Base-by-base conservation (phyloP, 2,797 vertebrate genomes). In the Cheirogaleus major region DNA sequence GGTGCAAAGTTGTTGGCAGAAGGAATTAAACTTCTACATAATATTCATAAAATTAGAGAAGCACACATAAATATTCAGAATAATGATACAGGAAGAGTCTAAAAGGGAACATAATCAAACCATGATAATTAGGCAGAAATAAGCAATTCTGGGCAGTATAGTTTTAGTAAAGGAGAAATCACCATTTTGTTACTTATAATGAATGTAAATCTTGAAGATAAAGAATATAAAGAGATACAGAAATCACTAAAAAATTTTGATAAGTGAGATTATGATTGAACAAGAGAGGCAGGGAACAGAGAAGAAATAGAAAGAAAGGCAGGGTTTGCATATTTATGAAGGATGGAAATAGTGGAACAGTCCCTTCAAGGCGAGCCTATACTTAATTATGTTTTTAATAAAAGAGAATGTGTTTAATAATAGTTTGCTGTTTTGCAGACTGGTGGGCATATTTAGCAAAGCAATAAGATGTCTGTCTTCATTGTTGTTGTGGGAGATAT, bases 391-490 rank as follows among this genome's bases (percentile, higher is more conserved):
- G 52, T 89, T 91, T 78, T 86, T 43, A 80, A 43, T 90, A 57
- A 73, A 59, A 89, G 70, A 92, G 69, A 93, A 78, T 80, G 10
- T 89, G 18, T 65, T 96, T 91, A 76, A 61, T 84, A 57, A 91
- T n/a, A 45, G 30, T 72, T 76, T 72, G 45, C 20, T 94, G 45
- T 70, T 89, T 83, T 95, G 75, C 38, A 65, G 82, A 87, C 65
- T 84, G 32, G 25, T 41, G 20, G 43, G 48, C 30, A 76, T 78
- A 87, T 93, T 96, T 96, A 95, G 63, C 48, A 87, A 86, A 93
- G 25, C 27, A 59, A 14, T n/a, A 65, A 52, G n/a, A 76, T 80
- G 38, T 67, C 27, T 72, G 50, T 95, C 25, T 92, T 93, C 50
- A 32, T 38, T 93, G 76, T 80, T 70, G 65, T 17, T 87, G 59